Evolutionary conservation across 2,888 invertebrate species (phyloP).

Genomic region (Vannuccia rotundouncinata): DNA sequence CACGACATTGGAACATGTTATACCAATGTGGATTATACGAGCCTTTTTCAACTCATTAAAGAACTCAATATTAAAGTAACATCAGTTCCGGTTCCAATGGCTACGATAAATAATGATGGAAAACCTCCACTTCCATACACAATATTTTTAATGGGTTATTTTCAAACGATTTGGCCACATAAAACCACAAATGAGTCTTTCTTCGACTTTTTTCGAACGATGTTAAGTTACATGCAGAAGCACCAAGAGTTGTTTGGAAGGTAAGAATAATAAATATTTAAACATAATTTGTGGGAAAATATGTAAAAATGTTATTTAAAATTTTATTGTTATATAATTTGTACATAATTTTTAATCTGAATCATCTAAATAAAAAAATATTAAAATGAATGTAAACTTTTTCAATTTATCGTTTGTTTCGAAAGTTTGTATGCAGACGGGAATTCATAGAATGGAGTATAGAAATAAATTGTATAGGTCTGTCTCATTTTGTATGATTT

Average conservation of each 20-base stretch:
- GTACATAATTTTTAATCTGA: no score
- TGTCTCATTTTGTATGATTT: no score
- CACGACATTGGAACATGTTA: slow-evolving; percentile 30
- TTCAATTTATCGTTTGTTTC: no score
- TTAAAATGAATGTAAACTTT: no score
- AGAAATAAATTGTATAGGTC: no score
- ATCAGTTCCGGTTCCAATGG: background rate
- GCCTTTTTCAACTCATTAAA: background rate
- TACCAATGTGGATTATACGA: background rate
- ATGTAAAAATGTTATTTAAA: no score
- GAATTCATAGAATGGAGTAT: no score
- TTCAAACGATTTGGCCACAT: background rate
- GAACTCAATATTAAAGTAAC: background rate
- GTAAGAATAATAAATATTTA: no score
- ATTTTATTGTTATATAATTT: no score
- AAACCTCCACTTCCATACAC: background rate
- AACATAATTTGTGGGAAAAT: no score
- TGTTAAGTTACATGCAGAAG: background rate
- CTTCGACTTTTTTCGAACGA: background rate
- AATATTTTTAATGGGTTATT: background rate
- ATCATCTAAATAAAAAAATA: no score
- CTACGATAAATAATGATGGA: background rate
- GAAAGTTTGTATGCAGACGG: no score
- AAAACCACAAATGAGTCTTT: background rate
- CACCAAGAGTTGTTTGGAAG: background rate